These are phyloP conservation scores for Mythimna loreyi DNA, from an alignment of 2,888 invertebrate species.

Conservation along the genomic window DNA sequence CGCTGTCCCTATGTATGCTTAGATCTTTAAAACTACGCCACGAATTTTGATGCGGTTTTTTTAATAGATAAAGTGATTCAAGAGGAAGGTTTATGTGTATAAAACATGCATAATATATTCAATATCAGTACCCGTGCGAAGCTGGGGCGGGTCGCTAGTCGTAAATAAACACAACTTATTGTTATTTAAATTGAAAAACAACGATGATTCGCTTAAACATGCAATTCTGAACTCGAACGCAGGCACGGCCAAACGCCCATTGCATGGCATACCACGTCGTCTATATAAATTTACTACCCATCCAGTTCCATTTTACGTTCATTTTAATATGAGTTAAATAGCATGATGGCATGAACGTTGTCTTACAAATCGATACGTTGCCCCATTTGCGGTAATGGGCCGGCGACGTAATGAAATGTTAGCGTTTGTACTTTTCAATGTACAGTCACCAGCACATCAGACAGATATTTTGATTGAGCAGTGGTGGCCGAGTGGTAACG, in stretches of 20 bases:
- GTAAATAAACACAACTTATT: too few relatives aligned
- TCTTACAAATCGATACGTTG: constrained; percentile 36
- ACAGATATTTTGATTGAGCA: too few relatives aligned
- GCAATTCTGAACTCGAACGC: background rate
- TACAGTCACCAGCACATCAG: too few relatives aligned
- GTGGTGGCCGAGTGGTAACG: too few relatives aligned
- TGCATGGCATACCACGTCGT: constrained; percentile 14
- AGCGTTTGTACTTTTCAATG: constrained; percentile 16
- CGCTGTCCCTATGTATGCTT: too few relatives aligned
- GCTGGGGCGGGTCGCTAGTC: too few relatives aligned
- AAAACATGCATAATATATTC: too few relatives aligned
- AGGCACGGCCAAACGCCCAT: constrained; percentile 14
- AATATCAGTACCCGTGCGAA: too few relatives aligned
- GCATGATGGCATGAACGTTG: constrained; percentile 24
- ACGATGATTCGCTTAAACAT: background rate
- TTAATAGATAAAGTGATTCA: too few relatives aligned
- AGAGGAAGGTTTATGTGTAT: too few relatives aligned
- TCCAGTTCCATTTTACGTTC: constrained; percentile 17
- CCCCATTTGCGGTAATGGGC: constrained; percentile 29
- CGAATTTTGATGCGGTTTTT: too few relatives aligned
- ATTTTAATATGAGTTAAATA: constrained; percentile 21
- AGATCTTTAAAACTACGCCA: too few relatives aligned
- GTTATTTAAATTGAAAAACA: background rate
- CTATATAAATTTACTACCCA: background rate
- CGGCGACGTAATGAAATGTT: constrained; percentile 18